Evolutionary conservation across 2,113 vertebrate species (phyloP).

Genomic region (Crypturellus undulatus): DNA sequence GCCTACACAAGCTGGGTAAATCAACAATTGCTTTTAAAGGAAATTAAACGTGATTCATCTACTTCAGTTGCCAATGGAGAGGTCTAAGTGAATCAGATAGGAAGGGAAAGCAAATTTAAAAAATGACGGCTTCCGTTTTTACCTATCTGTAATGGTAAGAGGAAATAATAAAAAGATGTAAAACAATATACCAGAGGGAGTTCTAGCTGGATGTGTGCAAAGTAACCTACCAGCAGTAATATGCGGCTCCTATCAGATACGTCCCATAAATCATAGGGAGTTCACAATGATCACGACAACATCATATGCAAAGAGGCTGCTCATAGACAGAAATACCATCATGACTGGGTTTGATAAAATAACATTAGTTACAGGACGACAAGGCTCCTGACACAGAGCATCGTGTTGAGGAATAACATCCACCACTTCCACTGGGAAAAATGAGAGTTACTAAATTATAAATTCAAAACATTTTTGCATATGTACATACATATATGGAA

Average conservation of each 20-base stretch:
- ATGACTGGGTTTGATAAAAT: neutral
- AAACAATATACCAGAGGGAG: neutral
- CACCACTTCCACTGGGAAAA: neutral
- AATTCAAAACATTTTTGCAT: neutral
- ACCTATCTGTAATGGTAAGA: neutral
- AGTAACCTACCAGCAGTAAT: neutral
- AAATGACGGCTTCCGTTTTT: neutral
- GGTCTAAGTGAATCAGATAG: neutral
- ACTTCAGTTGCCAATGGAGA: neutral
- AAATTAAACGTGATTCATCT: neutral
- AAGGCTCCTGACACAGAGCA: neutral
- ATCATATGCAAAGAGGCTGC: neutral
- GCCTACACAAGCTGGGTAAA: neutral
- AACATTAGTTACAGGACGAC: neutral
- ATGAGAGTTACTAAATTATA: neutral
- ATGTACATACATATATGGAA: neutral
- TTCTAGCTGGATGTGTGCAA: neutral
- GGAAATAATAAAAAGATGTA: neutral
- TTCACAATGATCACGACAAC: neutral
- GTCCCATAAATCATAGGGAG: neutral
- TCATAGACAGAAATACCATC: neutral
- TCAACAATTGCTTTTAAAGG: neutral
- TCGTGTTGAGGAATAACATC: neutral
- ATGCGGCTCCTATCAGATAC: neutral
- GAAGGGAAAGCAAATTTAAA: slow-evolving; percentile 10